These are phyloP conservation scores for Microplitis deprimator DNA, from an alignment of 2,888 invertebrate species.

Conservation along the genomic window DNA sequence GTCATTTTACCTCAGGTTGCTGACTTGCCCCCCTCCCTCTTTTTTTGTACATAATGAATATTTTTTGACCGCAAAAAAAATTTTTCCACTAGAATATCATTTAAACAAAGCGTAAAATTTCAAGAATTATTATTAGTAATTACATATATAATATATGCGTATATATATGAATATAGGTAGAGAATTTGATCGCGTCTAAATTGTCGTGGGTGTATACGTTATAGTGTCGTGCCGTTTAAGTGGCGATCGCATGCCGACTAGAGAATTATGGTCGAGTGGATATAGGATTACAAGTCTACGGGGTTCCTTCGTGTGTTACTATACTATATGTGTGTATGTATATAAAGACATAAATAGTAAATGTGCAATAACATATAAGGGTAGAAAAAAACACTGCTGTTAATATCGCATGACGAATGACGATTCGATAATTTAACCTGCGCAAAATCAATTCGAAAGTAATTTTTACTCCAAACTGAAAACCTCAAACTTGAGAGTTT, in stretches of 20 bases:
- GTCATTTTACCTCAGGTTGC: no score
- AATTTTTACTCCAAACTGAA: slow-evolving; percentile 10
- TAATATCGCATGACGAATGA: slow-evolving; percentile 60
- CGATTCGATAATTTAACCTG: slow-evolving; percentile 68
- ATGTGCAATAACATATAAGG: slow-evolving; percentile 23
- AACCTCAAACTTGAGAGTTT: neutral
- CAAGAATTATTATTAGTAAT: neutral
- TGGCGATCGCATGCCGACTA: slow-evolving; percentile 66
- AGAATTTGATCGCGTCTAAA: slow-evolving; percentile 41
- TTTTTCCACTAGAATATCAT: no score
- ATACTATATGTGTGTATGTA: neutral
- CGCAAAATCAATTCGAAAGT: slow-evolving; percentile 60
- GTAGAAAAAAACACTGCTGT: slow-evolving; percentile 52
- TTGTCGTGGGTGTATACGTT: slow-evolving; percentile 45
- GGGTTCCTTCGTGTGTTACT: slow-evolving; percentile 37
- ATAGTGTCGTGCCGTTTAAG: slow-evolving; percentile 64
- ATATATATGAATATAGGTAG: neutral
- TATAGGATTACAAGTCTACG: slow-evolving; percentile 58
- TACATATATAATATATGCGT: neutral
- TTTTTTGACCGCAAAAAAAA: no score
- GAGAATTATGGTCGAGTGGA: slow-evolving; percentile 66
- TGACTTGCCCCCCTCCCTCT: no score
- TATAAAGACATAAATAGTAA: slow-evolving; percentile 8
- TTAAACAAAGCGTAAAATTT: neutral
- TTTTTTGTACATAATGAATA: no score